Percentiles rank a stretch among this genome's conserved stretches.
Evolutionary conservation across 2,797 vertebrate species (phyloP).

Genomic region (Neosilurus mollespiculum): DNA sequence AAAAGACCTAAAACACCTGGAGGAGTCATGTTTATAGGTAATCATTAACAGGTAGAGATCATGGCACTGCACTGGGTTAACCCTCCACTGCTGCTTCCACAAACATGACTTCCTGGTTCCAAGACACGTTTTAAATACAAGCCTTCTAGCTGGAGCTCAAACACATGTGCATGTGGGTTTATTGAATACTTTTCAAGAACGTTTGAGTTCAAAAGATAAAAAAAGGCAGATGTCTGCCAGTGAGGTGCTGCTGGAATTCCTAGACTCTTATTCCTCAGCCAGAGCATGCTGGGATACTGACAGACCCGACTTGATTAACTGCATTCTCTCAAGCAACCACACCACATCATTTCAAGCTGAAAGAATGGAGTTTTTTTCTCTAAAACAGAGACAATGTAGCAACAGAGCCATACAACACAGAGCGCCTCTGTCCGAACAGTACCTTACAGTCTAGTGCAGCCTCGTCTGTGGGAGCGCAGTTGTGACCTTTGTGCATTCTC

Average conservation of each 20-base stretch:
- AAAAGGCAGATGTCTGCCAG: slow-evolving; percentile 20
- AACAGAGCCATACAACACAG: slow-evolving; percentile 17
- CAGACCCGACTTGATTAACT: slow-evolving; percentile 61
- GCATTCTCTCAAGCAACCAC: slow-evolving; percentile 60
- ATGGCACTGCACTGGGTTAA: background rate
- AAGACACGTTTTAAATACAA: slow-evolving; percentile 4
- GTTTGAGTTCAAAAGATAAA: background rate
- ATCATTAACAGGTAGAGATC: background rate
- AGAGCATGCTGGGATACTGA: slow-evolving; percentile 27
- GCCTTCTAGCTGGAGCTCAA: background rate
- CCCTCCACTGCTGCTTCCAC: background rate
- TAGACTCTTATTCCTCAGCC: slow-evolving; percentile 32
- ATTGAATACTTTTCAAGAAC: slow-evolving; percentile 7
- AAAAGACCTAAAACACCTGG: background rate
- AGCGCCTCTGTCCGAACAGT: slow-evolving; percentile 41
- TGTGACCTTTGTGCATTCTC: slow-evolving; percentile 70
- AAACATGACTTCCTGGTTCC: background rate
- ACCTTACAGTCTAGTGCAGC: slow-evolving; percentile 74
- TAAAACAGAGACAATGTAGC: slow-evolving; percentile 11
- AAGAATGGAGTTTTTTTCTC: background rate
- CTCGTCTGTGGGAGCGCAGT: slow-evolving; percentile 69
- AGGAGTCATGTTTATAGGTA: background rate
- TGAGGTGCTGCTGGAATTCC: slow-evolving; percentile 42
- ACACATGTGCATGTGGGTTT: slow-evolving; percentile 6
- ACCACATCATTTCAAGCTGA: slow-evolving; percentile 32